Evolutionary conservation across 2,113 vertebrate species (phyloP).

Genomic region (Nothoprocta perdicaria): DNA sequence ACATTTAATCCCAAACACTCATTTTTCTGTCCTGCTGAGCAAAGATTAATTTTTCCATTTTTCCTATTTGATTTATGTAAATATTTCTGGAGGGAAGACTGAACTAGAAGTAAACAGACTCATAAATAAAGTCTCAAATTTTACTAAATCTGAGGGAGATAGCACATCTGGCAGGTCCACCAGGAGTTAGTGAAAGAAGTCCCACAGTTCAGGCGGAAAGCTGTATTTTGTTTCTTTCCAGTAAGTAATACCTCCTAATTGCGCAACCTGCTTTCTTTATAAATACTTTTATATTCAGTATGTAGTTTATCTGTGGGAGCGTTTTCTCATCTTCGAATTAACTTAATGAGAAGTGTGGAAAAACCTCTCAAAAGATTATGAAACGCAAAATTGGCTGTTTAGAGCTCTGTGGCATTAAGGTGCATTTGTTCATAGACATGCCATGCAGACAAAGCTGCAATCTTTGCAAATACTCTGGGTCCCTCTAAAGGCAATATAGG

Average conservation of each 20-base stretch:
- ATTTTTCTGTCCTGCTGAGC: not conserved
- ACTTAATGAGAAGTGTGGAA: not conserved
- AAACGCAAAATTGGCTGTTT: not conserved
- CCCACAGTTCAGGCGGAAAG: not conserved
- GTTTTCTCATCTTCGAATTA: not conserved
- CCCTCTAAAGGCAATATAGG: not conserved
- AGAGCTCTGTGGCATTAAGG: not conserved
- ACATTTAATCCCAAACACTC: not conserved
- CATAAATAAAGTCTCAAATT: not conserved
- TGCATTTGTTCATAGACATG: not conserved
- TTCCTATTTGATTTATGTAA: not conserved
- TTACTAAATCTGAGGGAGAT: not conserved
- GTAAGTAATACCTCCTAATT: not conserved
- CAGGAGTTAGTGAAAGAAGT: not conserved
- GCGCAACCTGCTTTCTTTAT: not conserved
- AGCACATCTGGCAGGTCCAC: not conserved
- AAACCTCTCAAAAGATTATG: not conserved
- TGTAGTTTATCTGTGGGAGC: not conserved
- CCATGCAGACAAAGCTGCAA: not conserved
- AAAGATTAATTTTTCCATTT: not conserved
- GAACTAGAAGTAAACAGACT: not conserved
- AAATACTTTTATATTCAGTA: not conserved
- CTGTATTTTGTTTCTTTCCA: not conserved
- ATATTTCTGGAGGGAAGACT: not conserved
- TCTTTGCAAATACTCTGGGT: not conserved